phyloP scores from a whole-genome alignment of 1,140 invertebrate species.

The Asbolus verrucosus region DNA sequence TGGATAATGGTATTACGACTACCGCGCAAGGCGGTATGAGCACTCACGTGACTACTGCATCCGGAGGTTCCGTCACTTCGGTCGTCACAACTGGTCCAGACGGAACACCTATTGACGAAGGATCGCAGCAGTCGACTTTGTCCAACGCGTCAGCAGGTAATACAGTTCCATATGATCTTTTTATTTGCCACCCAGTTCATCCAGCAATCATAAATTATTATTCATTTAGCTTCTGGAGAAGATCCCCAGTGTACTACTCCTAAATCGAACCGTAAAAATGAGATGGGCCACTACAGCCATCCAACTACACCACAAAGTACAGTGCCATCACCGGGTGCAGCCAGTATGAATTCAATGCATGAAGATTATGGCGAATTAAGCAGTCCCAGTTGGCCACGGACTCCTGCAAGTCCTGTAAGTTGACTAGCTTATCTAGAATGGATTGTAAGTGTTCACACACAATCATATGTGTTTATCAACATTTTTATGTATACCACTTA shows the following conservation, averaged over 20 bases:
- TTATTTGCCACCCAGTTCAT: too few relatives aligned
- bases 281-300: slow-evolving; percentile 74
- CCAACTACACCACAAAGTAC: slow-evolving; percentile 79
- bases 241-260: slow-evolving; percentile 81
- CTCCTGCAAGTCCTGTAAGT: slow-evolving; percentile 90
- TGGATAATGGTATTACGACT: slow-evolving; percentile 72
- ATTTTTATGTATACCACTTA: slow-evolving; percentile 30
- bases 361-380: slow-evolving; percentile 91
- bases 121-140: slow-evolving; percentile 90
- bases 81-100: slow-evolving; percentile 89
- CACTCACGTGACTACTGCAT: slow-evolving; percentile 60
- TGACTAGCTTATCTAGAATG: background rate
- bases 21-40: slow-evolving; percentile 67
- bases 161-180: background rate
- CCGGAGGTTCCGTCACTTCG: slow-evolving; percentile 78
- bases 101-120: slow-evolving; percentile 87
- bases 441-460: slow-evolving; percentile 41
- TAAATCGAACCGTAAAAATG: slow-evolving; percentile 80
- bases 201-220: too few relatives aligned
- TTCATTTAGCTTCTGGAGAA: slow-evolving; percentile 90
- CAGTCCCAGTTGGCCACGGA: slow-evolving; percentile 88
- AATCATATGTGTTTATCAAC: slow-evolving; percentile 30
- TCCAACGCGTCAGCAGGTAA: slow-evolving; percentile 90
- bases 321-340: slow-evolving; percentile 84
- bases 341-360: slow-evolving; percentile 84